Conservation (phyloP, 2,888 invertebrate genomes). For the Odontocolon sp. region DNA sequence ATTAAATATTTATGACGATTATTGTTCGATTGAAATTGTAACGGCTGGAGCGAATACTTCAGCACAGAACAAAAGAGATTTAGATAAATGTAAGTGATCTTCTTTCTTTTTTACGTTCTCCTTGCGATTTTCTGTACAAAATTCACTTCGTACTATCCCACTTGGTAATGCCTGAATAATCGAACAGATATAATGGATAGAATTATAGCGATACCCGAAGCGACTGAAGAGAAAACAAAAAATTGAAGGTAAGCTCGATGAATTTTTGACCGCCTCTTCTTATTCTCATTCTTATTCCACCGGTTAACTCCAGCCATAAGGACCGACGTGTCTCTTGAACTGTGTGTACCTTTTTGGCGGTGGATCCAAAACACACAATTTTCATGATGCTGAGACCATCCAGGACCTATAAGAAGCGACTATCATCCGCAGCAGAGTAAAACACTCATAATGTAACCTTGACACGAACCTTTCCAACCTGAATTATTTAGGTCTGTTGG, state of each 20-base stretch:
- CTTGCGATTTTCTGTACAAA: too few species aligned
- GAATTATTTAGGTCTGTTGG: slow-evolving; percentile 68
- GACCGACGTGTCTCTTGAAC: neutral
- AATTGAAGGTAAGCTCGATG: neutral
- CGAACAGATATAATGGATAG: neutral
- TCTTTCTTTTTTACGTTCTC: too few species aligned
- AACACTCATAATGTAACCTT: slow-evolving; percentile 44
- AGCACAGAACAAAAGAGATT: too few species aligned
- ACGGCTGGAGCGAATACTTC: too few species aligned
- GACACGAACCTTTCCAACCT: slow-evolving; percentile 60
- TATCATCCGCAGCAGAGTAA: slow-evolving; percentile 23
- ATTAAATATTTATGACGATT: too few species aligned
- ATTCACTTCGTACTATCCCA: neutral
- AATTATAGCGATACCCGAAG: neutral
- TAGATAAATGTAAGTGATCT: too few species aligned
- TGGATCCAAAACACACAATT: slow-evolving; percentile 8
- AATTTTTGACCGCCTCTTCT: neutral
- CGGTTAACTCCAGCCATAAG: neutral
- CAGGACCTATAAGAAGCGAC: slow-evolving; percentile 9
- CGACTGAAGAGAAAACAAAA: neutral
- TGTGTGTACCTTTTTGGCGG: neutral
- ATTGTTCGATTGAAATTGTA: too few species aligned
- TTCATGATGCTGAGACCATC: neutral
- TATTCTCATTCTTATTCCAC: neutral
- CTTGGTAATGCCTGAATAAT: neutral